A percentile compares a stretch with the other conserved stretches of the same genome.
Evolutionary conservation across 92 coral and sea anemone species (phyloP).

Genomic region (Actinernus sp.): DNA sequence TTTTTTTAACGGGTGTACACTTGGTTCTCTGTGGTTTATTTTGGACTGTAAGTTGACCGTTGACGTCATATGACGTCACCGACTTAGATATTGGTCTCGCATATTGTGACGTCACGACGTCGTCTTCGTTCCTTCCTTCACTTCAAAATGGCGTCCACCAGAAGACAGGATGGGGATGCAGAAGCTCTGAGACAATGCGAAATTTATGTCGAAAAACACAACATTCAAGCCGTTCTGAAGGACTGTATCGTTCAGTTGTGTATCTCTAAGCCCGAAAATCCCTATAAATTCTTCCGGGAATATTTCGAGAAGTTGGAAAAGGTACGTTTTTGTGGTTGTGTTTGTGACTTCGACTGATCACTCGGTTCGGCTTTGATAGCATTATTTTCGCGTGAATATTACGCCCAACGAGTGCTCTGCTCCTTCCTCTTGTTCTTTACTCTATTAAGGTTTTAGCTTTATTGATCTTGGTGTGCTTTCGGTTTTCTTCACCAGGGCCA

Average conservation of each 20-base stretch:
- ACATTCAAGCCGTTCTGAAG: constrained; percentile 90
- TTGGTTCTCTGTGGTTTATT: too few relatives aligned
- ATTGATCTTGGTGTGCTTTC: not conserved
- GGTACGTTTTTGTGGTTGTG: constrained; percentile 60
- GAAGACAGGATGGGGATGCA: constrained; percentile 94
- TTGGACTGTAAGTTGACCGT: constrained; percentile 54
- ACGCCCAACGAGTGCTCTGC: not conserved
- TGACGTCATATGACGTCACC: constrained; percentile 88
- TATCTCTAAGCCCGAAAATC: constrained; percentile 95
- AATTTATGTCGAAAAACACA: constrained; percentile 93
- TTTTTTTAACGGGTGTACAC: too few relatives aligned
- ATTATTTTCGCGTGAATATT: not conserved
- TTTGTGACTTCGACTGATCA: not conserved
- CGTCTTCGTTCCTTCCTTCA: constrained; percentile 36
- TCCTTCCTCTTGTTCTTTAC: not conserved
- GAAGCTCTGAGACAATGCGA: constrained; percentile 99
- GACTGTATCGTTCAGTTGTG: constrained; percentile 98
- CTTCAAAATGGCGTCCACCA: constrained; percentile 97
- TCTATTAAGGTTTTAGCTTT: not conserved
- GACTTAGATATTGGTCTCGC: constrained; percentile 72
- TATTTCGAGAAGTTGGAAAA: constrained; percentile 97
- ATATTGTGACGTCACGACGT: constrained; percentile 78
- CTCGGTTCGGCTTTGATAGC: not conserved
- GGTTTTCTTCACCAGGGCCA: constrained; percentile 45
- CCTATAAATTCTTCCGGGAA: constrained; percentile 94